Evolutionary conservation across 2,113 vertebrate species (phyloP), one percentile per base, ranked within the genome.

Genomic region (Genyomyrus donnyi): DNA sequence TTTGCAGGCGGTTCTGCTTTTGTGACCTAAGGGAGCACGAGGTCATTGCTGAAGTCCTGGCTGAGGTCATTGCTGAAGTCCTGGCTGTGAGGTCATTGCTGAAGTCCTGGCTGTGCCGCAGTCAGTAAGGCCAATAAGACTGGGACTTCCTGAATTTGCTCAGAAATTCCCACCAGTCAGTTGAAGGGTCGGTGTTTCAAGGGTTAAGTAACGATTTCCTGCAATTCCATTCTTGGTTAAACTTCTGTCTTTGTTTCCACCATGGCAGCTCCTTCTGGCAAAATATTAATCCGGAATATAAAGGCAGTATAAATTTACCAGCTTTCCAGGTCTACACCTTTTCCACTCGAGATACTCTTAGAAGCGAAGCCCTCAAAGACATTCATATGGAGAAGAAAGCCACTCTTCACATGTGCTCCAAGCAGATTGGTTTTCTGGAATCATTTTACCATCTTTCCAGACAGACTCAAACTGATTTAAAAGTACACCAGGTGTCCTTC

Each of bases 341-440:
- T 13, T 31, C 62, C n/a, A 70, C n/a, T 31, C 3, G 10, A 31
- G 62, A 70, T 70, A 70, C 62, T 70, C 3, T 70, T 13, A 31
- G 27, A 70, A 70, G 27, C 7, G 3, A 70, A n/a, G 3, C n/a
- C 9, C n/a, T 70, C 62, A 31, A 3, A 31, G 62, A 70, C 27
- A 31, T 31, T 70, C 62, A 70, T 70, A 70, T 70, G 62, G 62
- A 70, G 27, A 70, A 27, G 62, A 84, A 84, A 84, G 21, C 80
- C 39, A 46, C 21, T 42, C 80, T 84, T 46, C 42, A 84, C 17
- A 42, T 84, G 42, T 96, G 94, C 89, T 95, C 94, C 85, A 94
- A 91, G 89, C 91, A 56, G 45, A 94, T 84, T 19, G 39, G 80
- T 84, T 24, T 84, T 84, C 35, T 19, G 17, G 80, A 84, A 84